Conservation (phyloP, 2,888 invertebrate genomes). For the Orthosia gracilis region DNA sequence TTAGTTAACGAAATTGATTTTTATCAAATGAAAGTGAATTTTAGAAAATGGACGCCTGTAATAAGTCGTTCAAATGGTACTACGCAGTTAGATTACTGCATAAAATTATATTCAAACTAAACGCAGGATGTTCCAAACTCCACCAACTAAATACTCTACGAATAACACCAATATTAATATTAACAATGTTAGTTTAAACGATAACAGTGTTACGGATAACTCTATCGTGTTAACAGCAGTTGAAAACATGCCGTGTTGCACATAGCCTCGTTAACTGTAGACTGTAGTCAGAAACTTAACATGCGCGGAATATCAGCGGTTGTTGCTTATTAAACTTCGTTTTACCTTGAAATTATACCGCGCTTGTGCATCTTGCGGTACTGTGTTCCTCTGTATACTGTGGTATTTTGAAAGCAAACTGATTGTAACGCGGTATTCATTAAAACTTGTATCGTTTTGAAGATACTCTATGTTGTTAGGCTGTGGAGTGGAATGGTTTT, state of each 20-base stretch:
- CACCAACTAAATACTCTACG: slow-evolving; percentile 49
- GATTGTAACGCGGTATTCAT: slow-evolving; percentile 59
- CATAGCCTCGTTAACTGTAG: slow-evolving; percentile 77
- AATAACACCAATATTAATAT: slow-evolving; percentile 62
- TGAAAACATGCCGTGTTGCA: slow-evolving; percentile 77
- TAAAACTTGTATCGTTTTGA: slow-evolving; percentile 57
- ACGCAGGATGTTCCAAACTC: slow-evolving; percentile 40
- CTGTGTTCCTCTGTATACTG: slow-evolving; percentile 31
- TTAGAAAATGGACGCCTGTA: background rate
- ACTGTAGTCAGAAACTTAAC: slow-evolving; percentile 73
- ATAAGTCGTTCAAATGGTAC: background rate
- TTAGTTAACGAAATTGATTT: slow-evolving; percentile 33
- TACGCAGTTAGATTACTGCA: background rate
- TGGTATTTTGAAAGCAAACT: slow-evolving; percentile 58
- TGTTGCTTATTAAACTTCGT: slow-evolving; percentile 83
- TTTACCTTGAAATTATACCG: slow-evolving; percentile 70
- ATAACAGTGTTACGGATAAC: slow-evolving; percentile 68
- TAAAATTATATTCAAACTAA: slow-evolving; percentile 24
- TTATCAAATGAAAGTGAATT: slow-evolving; percentile 6
- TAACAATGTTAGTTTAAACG: slow-evolving; percentile 70
- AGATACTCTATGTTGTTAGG: slow-evolving; percentile 26
- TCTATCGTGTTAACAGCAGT: slow-evolving; percentile 74
- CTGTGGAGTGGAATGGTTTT: slow-evolving; percentile 21
- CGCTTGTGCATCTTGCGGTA: slow-evolving; percentile 63
- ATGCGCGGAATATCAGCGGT: slow-evolving; percentile 76